These are phyloP conservation scores for Lamproptera curius DNA, from an alignment of 2,888 invertebrate genomes.

Conservation along the genomic window DNA sequence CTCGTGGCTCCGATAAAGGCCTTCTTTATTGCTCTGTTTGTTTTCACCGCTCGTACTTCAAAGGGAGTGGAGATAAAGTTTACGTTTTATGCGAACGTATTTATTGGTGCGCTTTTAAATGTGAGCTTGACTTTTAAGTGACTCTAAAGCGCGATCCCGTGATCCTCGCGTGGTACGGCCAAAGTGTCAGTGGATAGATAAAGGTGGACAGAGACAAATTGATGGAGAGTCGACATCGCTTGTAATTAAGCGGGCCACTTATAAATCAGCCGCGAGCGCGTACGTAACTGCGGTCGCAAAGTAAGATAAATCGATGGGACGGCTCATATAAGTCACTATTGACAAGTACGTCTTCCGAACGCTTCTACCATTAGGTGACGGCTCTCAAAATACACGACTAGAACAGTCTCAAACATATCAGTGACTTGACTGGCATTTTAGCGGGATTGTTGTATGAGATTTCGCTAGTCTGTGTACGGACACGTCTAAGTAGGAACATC, in stretches of 20 bases:
- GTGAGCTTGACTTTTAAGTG: constrained; percentile 32
- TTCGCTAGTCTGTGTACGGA: constrained; percentile 46
- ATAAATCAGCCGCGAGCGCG: constrained; percentile 69
- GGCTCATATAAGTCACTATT: constrained; percentile 64
- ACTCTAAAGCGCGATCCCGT: constrained; percentile 36
- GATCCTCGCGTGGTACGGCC: constrained; percentile 40
- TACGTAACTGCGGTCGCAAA: constrained; percentile 68
- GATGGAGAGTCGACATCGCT: constrained; percentile 57
- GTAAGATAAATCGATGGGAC: constrained; percentile 72
- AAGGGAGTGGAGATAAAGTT: constrained; percentile 72
- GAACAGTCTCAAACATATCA: constrained; percentile 1
- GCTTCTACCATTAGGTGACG: constrained; percentile 41
- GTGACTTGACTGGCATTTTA: constrained; percentile 29
- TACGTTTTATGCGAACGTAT: constrained; percentile 70
- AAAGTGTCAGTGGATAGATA: constrained; percentile 48
- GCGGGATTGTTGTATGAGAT: constrained; percentile 22
- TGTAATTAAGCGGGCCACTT: constrained; percentile 68
- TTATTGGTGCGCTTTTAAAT: constrained; percentile 52
- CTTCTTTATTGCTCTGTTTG: constrained; percentile 77
- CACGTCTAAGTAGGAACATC: constrained; percentile 54
- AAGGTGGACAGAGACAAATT: constrained; percentile 55
- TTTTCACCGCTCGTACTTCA: constrained; percentile 75
- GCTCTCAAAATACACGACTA: constrained; percentile 29
- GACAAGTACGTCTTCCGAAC: constrained; percentile 57
- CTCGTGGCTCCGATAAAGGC: constrained; percentile 75